phyloP scores from a whole-genome alignment of 2,797 vertebrate genomes.

The Astyanax mexicanus region DNA sequence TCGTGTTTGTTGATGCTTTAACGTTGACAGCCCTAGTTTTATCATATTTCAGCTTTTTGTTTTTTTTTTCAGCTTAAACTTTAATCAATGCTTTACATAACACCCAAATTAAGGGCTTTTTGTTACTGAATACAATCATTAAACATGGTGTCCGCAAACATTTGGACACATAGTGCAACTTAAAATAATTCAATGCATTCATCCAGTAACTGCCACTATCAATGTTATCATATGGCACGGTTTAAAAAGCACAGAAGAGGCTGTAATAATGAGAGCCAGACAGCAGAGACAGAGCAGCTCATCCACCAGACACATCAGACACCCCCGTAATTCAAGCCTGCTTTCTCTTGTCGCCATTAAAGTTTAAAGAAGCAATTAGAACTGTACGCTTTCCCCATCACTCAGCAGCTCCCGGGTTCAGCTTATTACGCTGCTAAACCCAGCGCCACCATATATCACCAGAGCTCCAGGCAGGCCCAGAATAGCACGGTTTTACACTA shows the following conservation, averaged over 20 bases:
- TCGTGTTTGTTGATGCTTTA: too few relatives aligned
- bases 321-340: constrained; percentile 57
- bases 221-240: background rate
- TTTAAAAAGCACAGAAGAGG: background rate
- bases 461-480: background rate
- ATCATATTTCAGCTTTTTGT: too few relatives aligned
- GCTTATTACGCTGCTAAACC: background rate
- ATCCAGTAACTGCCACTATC: background rate
- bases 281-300: background rate
- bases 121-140: too few relatives aligned
- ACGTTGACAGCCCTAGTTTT: too few relatives aligned
- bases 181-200: background rate
- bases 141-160: too few relatives aligned
- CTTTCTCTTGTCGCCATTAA: constrained; percentile 69
- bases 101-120: too few relatives aligned
- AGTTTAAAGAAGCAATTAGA: constrained; percentile 71
- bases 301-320: background rate
- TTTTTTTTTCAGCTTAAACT: too few relatives aligned
- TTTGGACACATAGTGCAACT: too few relatives aligned
- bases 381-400: constrained; percentile 59
- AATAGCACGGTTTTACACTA: background rate
- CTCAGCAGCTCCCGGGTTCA: background rate
- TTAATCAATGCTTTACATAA: too few relatives aligned
- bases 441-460: background rate
- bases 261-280: background rate